A percentile compares a stretch with the other conserved stretches of the same genome.
phyloP scores from a whole-genome alignment of 2,113 vertebrate species.

The Axis porcinus region DNA sequence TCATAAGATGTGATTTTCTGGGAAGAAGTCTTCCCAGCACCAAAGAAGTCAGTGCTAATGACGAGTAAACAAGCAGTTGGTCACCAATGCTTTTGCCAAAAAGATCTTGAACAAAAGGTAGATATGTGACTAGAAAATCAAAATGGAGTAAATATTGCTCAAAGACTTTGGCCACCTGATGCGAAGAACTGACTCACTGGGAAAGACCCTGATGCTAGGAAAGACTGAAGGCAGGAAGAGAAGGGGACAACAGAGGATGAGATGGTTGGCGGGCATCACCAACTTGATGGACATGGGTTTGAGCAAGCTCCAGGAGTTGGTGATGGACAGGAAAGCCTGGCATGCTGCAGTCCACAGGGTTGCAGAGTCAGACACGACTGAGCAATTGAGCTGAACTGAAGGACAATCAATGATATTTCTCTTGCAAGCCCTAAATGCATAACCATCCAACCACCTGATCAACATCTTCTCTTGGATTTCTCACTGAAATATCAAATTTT shows the following conservation, averaged over 20 bases:
- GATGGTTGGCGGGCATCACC: not conserved
- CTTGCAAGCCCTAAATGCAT: not conserved
- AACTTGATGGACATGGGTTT: not conserved
- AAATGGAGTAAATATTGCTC: not conserved
- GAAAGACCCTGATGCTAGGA: not conserved
- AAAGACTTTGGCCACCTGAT: not conserved
- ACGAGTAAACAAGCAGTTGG: not conserved
- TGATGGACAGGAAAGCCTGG: not conserved
- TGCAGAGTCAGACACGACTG: not conserved
- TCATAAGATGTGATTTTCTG: not conserved
- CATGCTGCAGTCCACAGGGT: not conserved
- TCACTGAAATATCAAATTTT: not conserved
- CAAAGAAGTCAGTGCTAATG: not conserved
- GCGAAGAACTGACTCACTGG: not conserved
- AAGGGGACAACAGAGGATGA: not conserved
- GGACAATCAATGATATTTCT: not conserved
- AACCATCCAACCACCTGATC: not conserved
- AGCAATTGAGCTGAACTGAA: not conserved
- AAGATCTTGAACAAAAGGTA: not conserved
- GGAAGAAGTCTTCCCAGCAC: not conserved
- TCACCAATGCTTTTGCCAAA: not conserved
- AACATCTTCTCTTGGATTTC: not conserved
- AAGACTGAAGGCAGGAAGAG: not conserved
- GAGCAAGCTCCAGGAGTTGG: not conserved
- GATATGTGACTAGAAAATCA: not conserved